Evolutionary conservation across 2,797 vertebrate genomes (phyloP).

Genomic region (Geotrypetes seraphini): DNA sequence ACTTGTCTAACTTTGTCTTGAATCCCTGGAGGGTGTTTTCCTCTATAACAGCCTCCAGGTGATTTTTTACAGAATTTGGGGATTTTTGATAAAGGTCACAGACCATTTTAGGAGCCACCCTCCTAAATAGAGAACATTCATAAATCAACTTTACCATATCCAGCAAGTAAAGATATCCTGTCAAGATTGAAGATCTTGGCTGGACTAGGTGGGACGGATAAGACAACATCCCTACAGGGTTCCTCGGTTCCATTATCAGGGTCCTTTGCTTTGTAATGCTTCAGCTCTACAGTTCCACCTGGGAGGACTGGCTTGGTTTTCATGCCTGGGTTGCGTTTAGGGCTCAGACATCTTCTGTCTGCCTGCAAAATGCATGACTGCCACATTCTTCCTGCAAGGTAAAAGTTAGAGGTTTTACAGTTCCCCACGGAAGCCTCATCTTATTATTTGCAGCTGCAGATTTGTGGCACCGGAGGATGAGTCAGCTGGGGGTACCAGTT

Average conservation of each 20-base stretch:
- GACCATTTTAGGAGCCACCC: neutral
- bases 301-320: conserved; percentile 34
- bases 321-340: conserved; percentile 21
- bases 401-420: no score
- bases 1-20: no score
- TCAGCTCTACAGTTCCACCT: conserved; percentile 32
- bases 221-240: conserved; percentile 24
- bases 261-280: conserved; percentile 31
- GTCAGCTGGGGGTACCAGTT: no score
- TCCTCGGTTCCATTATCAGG: conserved; percentile 1
- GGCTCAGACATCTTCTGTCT: conserved; percentile 33
- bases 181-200: conserved; percentile 23
- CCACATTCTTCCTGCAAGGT: conserved; percentile 10
- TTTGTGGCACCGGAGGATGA: no score
- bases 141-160: conserved; percentile 28
- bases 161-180: conserved; percentile 14
- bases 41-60: no score
- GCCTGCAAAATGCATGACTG: conserved; percentile 18
- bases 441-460: no score
- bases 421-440: no score
- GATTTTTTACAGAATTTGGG: no score
- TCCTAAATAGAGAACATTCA: no score
- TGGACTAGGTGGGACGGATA: conserved; percentile 41
- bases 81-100: no score
- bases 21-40: no score